Evolutionary conservation across 2,797 vertebrate genomes (phyloP), one percentile per base, ranked within the genome.

Genomic region (Scomberomorus guttatus): DNA sequence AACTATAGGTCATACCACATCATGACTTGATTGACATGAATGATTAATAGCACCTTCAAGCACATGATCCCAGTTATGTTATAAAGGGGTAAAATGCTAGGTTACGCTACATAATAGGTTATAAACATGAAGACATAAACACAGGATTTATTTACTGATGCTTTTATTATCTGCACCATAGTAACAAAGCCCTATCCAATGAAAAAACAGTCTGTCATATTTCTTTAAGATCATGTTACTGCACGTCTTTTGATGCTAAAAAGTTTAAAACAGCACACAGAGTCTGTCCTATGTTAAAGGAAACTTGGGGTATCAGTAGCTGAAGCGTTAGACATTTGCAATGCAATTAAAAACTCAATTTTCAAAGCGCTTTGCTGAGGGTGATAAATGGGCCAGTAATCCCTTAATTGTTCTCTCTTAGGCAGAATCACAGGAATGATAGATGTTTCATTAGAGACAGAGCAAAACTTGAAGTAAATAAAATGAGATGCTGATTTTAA

Each of bases 281-380:
- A 44, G 17, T 51, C 59, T 32, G 37, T 17, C 62, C 69, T 48
- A 44, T 52, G 62, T 87, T 79, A 75, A 75, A 79, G 59, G 72
- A 65, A 87, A 46, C 65, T 72, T 88, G 82, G 73, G 81, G 87
- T 90, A 93, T 91, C 91, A 94, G 87, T 94, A 91, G 86, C 87
- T 37, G 57, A 87, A 90, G 86, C 77, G 81, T 87, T 75, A 83
- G 73, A 78, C 77, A 86, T 91, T 93, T 92, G 82, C 84, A 90
- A 91, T 83, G 91, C 90, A 94, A 94, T 94, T 95, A 93, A 94
- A 94, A 95, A 92, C 88, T 92, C 76, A 76, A 93, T 93, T 94
- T 94, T 91, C 86, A 87, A 90, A 92, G 87, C 82, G 84, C 88
- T 93, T 93, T 92, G 88, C 87, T 64, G 81, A 86, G 87, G 82